These are phyloP conservation scores for Lepus oiostolus DNA, from an alignment of 2,797 vertebrate species.

Conservation along the genomic window DNA sequence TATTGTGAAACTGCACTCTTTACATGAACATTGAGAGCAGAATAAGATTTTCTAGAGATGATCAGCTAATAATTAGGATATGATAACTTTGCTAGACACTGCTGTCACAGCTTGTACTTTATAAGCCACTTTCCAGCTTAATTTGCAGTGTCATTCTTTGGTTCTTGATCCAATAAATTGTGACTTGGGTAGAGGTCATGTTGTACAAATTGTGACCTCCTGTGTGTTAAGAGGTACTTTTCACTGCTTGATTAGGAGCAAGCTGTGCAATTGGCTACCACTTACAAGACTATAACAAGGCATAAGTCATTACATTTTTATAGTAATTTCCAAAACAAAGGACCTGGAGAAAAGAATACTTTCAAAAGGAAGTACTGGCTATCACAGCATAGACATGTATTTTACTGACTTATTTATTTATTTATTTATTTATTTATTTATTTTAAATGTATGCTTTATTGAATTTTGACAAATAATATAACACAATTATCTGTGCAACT, in stretches of 20 bases:
- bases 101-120: not conserved
- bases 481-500: too few relatives aligned
- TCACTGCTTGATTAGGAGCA: not conserved
- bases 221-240: constrained; percentile 28
- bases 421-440: too few relatives aligned
- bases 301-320: constrained; percentile 3
- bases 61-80: constrained; percentile 27
- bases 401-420: too few relatives aligned
- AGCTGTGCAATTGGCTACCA: not conserved
- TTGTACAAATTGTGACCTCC: not conserved
- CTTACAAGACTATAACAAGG: constrained; percentile 6
- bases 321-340: constrained; percentile 53
- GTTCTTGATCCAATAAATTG: not conserved
- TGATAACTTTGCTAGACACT: not conserved
- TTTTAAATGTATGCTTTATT: too few relatives aligned
- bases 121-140: not conserved
- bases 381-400: not conserved
- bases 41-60: not conserved
- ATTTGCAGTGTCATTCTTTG: not conserved
- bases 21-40: not conserved
- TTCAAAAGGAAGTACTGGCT: not conserved
- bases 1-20: not conserved
- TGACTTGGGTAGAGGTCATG: not conserved
- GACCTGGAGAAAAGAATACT: not conserved
- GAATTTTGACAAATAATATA: too few relatives aligned